Evolutionary conservation across 2,113 vertebrate species (phyloP).

Genomic region (Danionella cerebrum): DNA sequence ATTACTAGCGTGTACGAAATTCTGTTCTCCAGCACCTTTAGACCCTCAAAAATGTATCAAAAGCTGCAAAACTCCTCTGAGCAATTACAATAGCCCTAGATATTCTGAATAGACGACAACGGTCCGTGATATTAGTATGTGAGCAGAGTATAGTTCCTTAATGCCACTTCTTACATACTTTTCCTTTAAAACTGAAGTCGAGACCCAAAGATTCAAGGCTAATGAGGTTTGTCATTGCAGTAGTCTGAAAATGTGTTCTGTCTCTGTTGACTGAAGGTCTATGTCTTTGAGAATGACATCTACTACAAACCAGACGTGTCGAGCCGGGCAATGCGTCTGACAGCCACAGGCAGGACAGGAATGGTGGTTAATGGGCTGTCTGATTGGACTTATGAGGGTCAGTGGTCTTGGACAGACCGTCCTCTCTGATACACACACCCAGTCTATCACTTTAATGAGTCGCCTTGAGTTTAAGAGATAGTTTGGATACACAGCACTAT

Average conservation of each 20-base stretch:
- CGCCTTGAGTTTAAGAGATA: not conserved
- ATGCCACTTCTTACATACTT: too few species aligned
- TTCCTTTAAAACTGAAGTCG: too few species aligned
- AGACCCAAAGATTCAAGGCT: too few species aligned
- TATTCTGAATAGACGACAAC: too few species aligned
- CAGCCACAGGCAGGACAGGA: conserved; percentile 53
- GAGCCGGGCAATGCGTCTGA: conserved; percentile 58
- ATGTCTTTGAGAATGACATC: conserved; percentile 69
- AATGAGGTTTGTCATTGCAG: too few species aligned
- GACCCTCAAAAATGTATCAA: too few species aligned
- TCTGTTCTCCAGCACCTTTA: too few species aligned
- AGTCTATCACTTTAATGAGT: not conserved
- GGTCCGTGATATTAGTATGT: too few species aligned
- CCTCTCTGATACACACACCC: not conserved
- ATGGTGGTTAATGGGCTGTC: conserved; percentile 64
- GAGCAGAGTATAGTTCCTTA: too few species aligned
- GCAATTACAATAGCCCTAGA: too few species aligned
- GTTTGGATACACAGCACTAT: not conserved
- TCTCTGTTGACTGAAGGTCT: conserved; percentile 55
- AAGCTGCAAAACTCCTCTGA: too few species aligned
- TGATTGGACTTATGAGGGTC: conserved; percentile 76
- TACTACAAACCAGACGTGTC: conserved; percentile 65
- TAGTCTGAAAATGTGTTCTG: not conserved
- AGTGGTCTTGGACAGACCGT: not conserved
- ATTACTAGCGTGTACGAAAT: too few species aligned